Evolutionary conservation across 2,113 vertebrate genomes (phyloP).

Genomic region (Nannospalax galili): DNA sequence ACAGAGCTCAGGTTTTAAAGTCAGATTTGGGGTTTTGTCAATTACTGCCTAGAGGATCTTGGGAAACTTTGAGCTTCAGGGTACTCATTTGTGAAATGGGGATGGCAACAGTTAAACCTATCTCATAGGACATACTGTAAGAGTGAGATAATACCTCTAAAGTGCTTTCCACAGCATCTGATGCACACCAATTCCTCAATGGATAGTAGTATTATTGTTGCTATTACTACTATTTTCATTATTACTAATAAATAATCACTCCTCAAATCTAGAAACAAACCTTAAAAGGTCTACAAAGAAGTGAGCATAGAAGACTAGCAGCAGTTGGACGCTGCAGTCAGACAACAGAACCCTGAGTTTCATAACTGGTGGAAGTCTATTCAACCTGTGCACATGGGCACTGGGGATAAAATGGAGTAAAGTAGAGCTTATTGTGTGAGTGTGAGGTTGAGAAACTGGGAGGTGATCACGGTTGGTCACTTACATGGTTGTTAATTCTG

Average conservation of each 20-base stretch:
- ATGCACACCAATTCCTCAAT: neutral
- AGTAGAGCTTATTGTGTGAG: neutral
- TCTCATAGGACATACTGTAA: neutral
- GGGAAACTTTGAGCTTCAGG: neutral
- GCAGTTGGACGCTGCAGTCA: neutral
- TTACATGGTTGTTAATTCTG: neutral
- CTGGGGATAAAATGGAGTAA: neutral
- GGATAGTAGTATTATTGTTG: neutral
- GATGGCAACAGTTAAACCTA: neutral
- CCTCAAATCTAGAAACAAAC: constrained; percentile 17
- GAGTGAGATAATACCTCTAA: neutral
- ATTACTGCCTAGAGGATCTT: neutral
- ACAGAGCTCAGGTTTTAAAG: neutral
- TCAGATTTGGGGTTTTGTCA: constrained; percentile 1
- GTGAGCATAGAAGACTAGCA: neutral
- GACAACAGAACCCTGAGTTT: neutral
- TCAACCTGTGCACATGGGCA: neutral
- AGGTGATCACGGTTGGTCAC: neutral
- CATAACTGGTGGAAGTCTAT: neutral
- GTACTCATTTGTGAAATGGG: neutral
- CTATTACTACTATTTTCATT: neutral
- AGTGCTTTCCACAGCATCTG: constrained; percentile 16
- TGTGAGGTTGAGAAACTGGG: neutral
- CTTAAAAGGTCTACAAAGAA: neutral
- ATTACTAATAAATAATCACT: neutral